Percentiles rank a stretch among this genome's conserved stretches.
Evolutionary conservation across 2,888 invertebrate genomes (phyloP).

Genomic region (Tiphia femorata): DNA sequence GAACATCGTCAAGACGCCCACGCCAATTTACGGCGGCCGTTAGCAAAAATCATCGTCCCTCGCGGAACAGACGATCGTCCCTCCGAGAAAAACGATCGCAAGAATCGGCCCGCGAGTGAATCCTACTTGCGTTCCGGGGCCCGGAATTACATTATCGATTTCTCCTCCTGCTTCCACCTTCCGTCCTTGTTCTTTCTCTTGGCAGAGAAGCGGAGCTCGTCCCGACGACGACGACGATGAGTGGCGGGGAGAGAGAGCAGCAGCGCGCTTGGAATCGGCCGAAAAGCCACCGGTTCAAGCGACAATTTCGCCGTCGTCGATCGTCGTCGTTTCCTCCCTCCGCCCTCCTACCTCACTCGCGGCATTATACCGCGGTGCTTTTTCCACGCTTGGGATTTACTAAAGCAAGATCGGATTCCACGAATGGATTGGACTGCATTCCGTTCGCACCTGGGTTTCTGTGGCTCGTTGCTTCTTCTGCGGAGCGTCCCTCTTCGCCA

Average conservation of each 20-base stretch:
- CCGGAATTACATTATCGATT: conserved; percentile 38
- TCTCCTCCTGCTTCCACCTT: conserved; percentile 1
- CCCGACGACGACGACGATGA: conserved; percentile 9
- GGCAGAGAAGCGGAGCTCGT: neutral
- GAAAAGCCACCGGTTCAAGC: conserved; percentile 2
- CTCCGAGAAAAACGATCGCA: conserved; percentile 17
- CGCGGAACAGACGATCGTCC: no score
- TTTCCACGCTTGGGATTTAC: conserved; percentile 60
- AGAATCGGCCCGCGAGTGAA: conserved; percentile 16
- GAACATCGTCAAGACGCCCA: no score
- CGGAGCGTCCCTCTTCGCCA: conserved; percentile 1
- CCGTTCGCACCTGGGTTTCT: conserved; percentile 65
- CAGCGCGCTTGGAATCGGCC: conserved; percentile 22
- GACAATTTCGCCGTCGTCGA: conserved; percentile 31
- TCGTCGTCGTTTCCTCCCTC: conserved; percentile 32
- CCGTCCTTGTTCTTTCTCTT: neutral
- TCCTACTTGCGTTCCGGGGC: conserved; percentile 18
- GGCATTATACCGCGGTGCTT: conserved; percentile 60
- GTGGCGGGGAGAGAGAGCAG: no score
- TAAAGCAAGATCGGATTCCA: conserved; percentile 64
- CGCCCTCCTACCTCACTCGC: conserved; percentile 4
- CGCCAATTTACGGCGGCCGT: conserved; percentile 14
- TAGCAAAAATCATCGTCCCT: conserved; percentile 18
- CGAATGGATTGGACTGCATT: conserved; percentile 67
- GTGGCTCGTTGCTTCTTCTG: conserved; percentile 48